Conservation (phyloP, 2,888 invertebrate genomes). For the Athripsodes cinereus region DNA sequence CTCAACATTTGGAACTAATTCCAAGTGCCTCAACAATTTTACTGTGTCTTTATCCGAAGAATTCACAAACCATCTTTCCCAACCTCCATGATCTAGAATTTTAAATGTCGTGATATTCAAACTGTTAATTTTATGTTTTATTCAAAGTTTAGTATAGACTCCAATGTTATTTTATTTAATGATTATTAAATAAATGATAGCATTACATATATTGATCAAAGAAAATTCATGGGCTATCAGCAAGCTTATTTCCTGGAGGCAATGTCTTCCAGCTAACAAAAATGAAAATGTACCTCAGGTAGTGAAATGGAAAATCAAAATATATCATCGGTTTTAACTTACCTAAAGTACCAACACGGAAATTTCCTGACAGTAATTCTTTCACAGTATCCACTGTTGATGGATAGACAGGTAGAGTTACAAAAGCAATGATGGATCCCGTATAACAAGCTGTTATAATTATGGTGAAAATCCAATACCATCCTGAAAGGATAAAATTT, state of each 20-base stretch:
- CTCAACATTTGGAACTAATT: constrained; percentile 59
- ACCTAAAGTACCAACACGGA: constrained; percentile 68
- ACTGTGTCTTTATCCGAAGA: constrained; percentile 58
- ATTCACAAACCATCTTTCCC: constrained; percentile 68
- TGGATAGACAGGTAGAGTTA: constrained; percentile 71
- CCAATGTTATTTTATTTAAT: no score
- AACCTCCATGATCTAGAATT: constrained; percentile 62
- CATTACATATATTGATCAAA: no score
- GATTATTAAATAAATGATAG: no score
- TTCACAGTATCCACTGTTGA: constrained; percentile 63
- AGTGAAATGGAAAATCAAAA: no score
- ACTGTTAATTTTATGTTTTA: no score
- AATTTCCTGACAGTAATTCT: constrained; percentile 61
- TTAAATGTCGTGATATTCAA: no score
- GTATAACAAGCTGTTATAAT: constrained; percentile 80
- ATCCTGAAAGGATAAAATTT: constrained; percentile 51
- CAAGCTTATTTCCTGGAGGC: no score
- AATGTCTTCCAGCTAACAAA: no score
- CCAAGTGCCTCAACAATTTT: constrained; percentile 59
- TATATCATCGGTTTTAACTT: constrained; percentile 28
- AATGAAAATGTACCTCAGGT: no score
- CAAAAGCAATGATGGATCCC: constrained; percentile 78
- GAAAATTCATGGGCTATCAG: no score
- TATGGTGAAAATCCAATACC: constrained; percentile 82
- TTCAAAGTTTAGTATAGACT: no score